These are phyloP conservation scores for Aviceda subcristata DNA, from an alignment of 2,113 vertebrate species.

Conservation along the genomic window DNA sequence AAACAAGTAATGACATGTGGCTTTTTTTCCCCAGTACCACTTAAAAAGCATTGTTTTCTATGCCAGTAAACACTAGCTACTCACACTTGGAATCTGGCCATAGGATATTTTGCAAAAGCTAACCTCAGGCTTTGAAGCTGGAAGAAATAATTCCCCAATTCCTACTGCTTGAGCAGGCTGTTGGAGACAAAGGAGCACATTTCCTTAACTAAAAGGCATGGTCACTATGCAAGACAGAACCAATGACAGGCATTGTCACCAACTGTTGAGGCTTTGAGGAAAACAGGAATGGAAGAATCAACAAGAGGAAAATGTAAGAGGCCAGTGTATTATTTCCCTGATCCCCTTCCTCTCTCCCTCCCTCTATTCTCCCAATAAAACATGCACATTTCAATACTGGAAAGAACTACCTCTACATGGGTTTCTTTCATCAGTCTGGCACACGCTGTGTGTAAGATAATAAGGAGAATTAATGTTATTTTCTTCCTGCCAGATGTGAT, in stretches of 20 bases:
- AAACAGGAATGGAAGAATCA: background rate
- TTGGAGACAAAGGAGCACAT: background rate
- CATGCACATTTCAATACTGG: background rate
- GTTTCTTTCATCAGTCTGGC: background rate
- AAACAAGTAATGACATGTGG: background rate
- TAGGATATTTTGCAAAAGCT: background rate
- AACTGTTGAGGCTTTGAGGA: background rate
- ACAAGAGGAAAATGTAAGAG: background rate
- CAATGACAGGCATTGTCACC: background rate
- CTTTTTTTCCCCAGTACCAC: background rate
- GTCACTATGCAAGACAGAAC: background rate
- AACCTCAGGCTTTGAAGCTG: background rate
- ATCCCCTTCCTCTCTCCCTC: background rate
- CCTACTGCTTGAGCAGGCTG: background rate
- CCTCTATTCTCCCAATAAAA: background rate
- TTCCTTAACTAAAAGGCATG: background rate
- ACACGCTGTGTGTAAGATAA: background rate
- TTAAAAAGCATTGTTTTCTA: background rate
- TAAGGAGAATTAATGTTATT: background rate
- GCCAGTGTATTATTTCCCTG: background rate
- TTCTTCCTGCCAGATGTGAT: background rate
- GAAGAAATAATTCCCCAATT: background rate
- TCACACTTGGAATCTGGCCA: background rate
- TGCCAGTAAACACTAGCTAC: background rate
- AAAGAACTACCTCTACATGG: background rate